Base-by-base conservation (phyloP, 2,888 invertebrate genomes). In the Drepanosiphum platanoidis region DNA sequence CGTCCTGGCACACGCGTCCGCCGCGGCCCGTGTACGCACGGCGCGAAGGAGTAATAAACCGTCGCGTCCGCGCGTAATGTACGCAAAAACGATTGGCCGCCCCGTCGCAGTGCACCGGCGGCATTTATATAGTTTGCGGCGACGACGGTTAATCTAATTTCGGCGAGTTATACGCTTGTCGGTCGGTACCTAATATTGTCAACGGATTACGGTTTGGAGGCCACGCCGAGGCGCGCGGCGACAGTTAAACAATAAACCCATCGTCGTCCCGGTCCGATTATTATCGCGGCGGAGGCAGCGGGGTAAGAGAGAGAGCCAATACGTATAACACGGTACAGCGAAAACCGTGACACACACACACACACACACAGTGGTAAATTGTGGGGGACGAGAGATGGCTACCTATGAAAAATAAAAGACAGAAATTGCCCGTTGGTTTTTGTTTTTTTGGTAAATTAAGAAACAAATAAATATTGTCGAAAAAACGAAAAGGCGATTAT, bases 151-250 rank as follows among this genome's bases (percentile, higher is more conserved):
- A 72, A 72, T 72, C 72, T 30, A 72, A 72, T 72, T 72, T 46
- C 30, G 72, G 30, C 42, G 42, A 36, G 22, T 36, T 22, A 8
- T 52, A 18, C 22, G 61, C 61, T 1, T 27, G 11, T 27, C 13
- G 61, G 71, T 8, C 27, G 42, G 36, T 70, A 70, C 61, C 9
- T 61, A 61, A 61, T 42, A 78, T 64, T 64, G 78, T 78, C 64
- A 78, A 39, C 78, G 78, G 39, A 78, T 64, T 78, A 78, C 27
- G 61, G 78, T 78, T 78, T 72, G 3, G 42, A 3, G 58, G 22
- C n/a, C n/a, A 3, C 7, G 58, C n/a, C 58, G 42, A 42, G 42
- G 42, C 8, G 3, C 5, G 3, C n/a, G 61, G 27, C 7, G 27
- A 61, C 27, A 9, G 61, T 22, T 27, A 61, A 61, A 61, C 61